A percentile compares a stretch with the other conserved stretches of the same genome.
phyloP scores from a whole-genome alignment of 1,140 invertebrate genomes.

The Coenobita brevimanus region DNA sequence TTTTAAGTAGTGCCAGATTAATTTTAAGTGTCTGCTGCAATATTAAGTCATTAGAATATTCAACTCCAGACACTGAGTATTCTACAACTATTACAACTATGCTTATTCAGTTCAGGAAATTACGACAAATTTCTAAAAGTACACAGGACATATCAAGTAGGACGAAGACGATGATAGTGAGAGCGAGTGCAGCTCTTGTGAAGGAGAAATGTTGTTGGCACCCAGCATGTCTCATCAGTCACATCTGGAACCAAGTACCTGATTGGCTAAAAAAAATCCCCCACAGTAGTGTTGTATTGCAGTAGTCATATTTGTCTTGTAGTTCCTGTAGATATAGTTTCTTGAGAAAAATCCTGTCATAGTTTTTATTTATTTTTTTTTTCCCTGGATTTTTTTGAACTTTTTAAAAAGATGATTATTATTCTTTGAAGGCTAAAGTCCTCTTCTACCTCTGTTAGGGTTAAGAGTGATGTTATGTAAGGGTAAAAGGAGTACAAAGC shows the following conservation, averaged over 20 bases:
- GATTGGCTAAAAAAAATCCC: slow-evolving; percentile 48
- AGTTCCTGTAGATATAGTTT: slow-evolving; percentile 66
- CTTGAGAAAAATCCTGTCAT: slow-evolving; percentile 27
- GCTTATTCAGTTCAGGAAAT: not conserved
- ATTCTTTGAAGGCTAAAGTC: slow-evolving; percentile 35
- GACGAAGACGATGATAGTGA: too few relatives aligned
- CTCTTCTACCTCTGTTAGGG: slow-evolving; percentile 63
- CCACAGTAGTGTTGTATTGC: slow-evolving; percentile 56
- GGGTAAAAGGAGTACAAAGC: too few relatives aligned
- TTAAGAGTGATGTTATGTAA: slow-evolving; percentile 56
- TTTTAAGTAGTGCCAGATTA: slow-evolving; percentile 63
- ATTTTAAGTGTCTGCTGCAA: slow-evolving; percentile 66
- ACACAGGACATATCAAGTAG: too few relatives aligned
- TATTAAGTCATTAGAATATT: slow-evolving; percentile 45
- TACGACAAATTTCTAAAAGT: not conserved
- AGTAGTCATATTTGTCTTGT: slow-evolving; percentile 59
- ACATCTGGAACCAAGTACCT: slow-evolving; percentile 54
- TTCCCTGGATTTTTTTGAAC: slow-evolving; percentile 6
- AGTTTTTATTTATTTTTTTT: slow-evolving; percentile 30
- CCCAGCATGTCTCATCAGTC: slow-evolving; percentile 30
- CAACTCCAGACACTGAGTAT: not conserved
- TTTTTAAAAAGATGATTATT: slow-evolving; percentile 39
- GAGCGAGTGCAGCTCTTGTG: too few relatives aligned
- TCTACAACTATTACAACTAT: not conserved
- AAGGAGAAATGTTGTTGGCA: not conserved